Base-by-base conservation (phyloP, 2,113 vertebrate species). In the Pseudolaguvia tuberculata region DNA sequence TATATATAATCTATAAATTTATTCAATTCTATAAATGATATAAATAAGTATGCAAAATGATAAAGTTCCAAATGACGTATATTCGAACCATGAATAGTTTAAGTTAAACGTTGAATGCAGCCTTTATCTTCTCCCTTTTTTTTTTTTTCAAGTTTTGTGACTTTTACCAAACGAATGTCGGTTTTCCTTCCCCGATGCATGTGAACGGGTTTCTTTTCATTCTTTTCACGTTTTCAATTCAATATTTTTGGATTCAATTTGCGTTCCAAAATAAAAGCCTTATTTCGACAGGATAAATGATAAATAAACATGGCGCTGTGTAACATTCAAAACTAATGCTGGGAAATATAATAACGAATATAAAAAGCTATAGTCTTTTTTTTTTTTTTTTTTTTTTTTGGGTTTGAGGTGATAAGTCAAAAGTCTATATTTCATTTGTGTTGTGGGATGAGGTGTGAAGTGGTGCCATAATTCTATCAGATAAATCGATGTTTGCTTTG, bases 401-500 rank as follows among this genome's bases (percentile, higher is more conserved):
- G 51, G 35, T 77, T 48, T 17, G 51, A 70, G 53, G 42, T 79
- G 75, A 82, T 62, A 69, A 61, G 48, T 50, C 73, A 68, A 71
- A 76, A 80, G 72, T 29, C 67, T 57, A 78, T 76, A 59, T 51
- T 63, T 74, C 59, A 42, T 62, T 87, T 59, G 74, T 75, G 66
- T 76, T 79, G 69, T 84, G 76, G 61, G 76, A 82, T 9, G 39
- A 75, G 73, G 82, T 45, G 82, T 86, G 87, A 73, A 85, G 83
- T 85, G 87, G 84, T 90, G 87, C 89, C 88, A 91, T 90, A 85
- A 76, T 84, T 82, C 82, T 84, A 87, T 85, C 76, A 79, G 78
- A 92, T 91, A 86, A 84, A 88, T 89, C 87, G 88, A 89, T 91
- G 90, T 92, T 91, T 92, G 91, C 90, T 91, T 91, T 92, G 89